phyloP scores from a whole-genome alignment of 1,140 invertebrate genomes.

The Medauroidea extradentata region DNA sequence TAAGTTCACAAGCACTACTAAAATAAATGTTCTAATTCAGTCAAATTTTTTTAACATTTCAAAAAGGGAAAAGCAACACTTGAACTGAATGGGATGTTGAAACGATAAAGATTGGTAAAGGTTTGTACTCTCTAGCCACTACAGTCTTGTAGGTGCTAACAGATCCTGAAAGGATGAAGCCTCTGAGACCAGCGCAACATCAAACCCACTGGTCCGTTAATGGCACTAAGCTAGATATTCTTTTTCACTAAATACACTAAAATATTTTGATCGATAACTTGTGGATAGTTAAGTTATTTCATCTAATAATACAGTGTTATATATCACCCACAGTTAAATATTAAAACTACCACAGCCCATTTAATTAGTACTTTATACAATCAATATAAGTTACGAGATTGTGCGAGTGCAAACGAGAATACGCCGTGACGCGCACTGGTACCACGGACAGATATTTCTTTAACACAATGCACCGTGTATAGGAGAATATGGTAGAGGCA shows the following conservation, averaged over 20 bases:
- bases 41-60: too few relatives aligned
- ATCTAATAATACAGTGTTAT: conserved; percentile 15
- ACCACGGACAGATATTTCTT: not conserved
- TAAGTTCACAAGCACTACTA: too few relatives aligned
- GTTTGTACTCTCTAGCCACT: too few relatives aligned
- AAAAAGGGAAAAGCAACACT: too few relatives aligned
- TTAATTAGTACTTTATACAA: conserved; percentile 16
- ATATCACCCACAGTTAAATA: conserved; percentile 16
- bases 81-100: too few relatives aligned
- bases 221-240: conserved; percentile 15
- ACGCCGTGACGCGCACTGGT: not conserved
- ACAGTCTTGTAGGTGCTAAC: too few relatives aligned
- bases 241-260: conserved; percentile 8
- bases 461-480: conserved; percentile 12
- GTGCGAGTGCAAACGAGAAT: conserved; percentile 16
- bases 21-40: too few relatives aligned
- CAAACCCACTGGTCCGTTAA: not conserved
- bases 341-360: conserved; percentile 17
- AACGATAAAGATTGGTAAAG: too few relatives aligned
- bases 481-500: conserved; percentile 12
- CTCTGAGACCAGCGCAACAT: too few relatives aligned
- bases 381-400: conserved; percentile 12
- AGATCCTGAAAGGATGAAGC: too few relatives aligned
- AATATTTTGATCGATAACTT: conserved; percentile 12
- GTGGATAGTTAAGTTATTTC: conserved; percentile 14